phyloP scores from a whole-genome alignment of 2,888 invertebrate genomes.

The Pandemis cinnamomeana region DNA sequence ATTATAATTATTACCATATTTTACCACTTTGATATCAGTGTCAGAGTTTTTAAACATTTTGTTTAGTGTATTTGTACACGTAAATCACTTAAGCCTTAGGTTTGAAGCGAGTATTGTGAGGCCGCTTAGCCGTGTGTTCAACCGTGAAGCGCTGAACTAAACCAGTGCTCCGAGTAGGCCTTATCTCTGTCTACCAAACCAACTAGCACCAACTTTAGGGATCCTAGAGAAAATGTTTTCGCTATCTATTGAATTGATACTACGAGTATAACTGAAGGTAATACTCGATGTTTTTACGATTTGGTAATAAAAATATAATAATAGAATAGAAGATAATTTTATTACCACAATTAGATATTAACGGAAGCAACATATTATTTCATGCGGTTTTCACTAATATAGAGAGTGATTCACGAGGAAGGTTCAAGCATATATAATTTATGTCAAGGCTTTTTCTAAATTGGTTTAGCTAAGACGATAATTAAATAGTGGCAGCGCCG shows the following conservation, averaged over 20 bases:
- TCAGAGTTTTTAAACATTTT: neutral
- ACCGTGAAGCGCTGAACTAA: constrained; percentile 28
- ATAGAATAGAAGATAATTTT: too few relatives aligned
- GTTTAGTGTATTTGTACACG: neutral
- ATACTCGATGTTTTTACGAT: too few relatives aligned
- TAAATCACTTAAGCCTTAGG: constrained; percentile 24
- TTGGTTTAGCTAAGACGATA: too few relatives aligned
- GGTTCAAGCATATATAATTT: too few relatives aligned
- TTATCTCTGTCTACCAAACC: constrained; percentile 30
- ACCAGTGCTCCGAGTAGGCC: constrained; percentile 16
- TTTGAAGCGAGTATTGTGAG: constrained; percentile 21
- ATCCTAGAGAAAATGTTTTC: constrained; percentile 21
- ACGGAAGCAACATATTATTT: too few relatives aligned
- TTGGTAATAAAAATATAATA: too few relatives aligned
- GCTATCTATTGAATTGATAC: neutral
- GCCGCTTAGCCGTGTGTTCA: constrained; percentile 34
- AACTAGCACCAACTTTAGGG: constrained; percentile 30
- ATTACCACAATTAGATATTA: too few relatives aligned
- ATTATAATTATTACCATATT: neutral
- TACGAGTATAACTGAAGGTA: too few relatives aligned
- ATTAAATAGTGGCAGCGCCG: too few relatives aligned
- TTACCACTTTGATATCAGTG: neutral
- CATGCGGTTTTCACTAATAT: too few relatives aligned
- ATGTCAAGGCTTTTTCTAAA: too few relatives aligned
- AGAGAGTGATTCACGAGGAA: too few relatives aligned